Evolutionary conservation across 2,888 invertebrate genomes (phyloP).

Genomic region (Globia sparganii): DNA sequence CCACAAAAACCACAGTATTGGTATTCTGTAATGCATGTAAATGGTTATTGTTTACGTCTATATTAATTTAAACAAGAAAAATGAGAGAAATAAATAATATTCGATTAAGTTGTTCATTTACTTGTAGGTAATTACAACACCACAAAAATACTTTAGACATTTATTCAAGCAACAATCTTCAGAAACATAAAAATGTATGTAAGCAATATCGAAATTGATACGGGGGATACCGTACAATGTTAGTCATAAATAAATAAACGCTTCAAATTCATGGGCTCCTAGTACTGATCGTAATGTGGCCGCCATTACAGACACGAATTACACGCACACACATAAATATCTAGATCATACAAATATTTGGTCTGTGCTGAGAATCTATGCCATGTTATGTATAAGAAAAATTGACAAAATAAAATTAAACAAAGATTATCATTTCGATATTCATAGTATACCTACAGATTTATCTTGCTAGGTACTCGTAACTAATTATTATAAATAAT

Average conservation of each 20-base stretch:
- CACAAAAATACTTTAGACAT: background rate
- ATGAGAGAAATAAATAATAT: background rate
- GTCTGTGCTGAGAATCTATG: background rate
- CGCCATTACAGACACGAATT: constrained; percentile 25
- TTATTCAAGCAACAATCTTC: constrained; percentile 6
- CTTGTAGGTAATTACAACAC: background rate
- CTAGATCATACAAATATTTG: constrained; percentile 36
- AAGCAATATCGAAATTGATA: constrained; percentile 34
- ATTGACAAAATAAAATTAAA: constrained; percentile 7
- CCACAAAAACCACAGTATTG: background rate
- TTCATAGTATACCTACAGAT: background rate
- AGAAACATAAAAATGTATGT: constrained; percentile 18
- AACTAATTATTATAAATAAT: background rate
- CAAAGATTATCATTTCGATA: background rate
- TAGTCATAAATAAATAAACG: constrained; percentile 42
- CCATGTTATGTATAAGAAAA: background rate
- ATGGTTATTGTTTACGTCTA: background rate
- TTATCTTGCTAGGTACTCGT: background rate
- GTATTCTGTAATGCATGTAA: background rate
- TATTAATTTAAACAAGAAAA: background rate
- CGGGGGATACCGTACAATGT: constrained; percentile 22
- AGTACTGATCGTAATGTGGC: constrained; percentile 24
- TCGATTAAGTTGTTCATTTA: background rate
- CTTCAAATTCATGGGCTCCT: constrained; percentile 36
- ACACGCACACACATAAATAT: constrained; percentile 20